phyloP scores from a whole-genome alignment of 92 coral and sea anemone genomes.

The Palythoa grandis region DNA sequence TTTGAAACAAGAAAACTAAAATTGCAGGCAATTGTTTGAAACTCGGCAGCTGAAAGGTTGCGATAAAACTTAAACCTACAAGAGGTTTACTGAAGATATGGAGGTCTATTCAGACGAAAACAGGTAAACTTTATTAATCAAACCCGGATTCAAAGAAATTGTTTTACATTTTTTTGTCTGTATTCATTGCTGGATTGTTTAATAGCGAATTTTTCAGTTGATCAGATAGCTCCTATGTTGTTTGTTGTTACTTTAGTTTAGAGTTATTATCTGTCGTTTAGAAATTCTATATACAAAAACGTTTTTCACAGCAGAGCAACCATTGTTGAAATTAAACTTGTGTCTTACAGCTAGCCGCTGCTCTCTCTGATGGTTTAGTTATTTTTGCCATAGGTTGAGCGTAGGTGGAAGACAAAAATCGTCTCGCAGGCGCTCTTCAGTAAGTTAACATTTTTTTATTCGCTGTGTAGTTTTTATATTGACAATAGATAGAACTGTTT shows the following conservation, averaged over 20 bases:
- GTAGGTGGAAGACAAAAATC: slow-evolving; percentile 78
- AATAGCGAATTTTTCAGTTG: no score
- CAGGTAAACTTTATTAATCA: slow-evolving; percentile 11
- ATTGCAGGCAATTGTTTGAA: neutral
- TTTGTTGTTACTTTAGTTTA: no score
- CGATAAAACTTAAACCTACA: neutral
- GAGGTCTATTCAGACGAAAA: slow-evolving; percentile 42
- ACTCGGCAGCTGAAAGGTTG: neutral
- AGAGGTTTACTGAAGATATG: slow-evolving; percentile 5
- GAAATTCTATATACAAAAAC: no score
- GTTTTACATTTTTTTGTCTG: no score
- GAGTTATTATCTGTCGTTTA: no score
- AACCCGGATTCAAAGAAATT: no score
- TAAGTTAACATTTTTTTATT: slow-evolving; percentile 44
- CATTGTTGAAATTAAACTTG: neutral
- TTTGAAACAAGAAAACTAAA: slow-evolving; percentile 8
- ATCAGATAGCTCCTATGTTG: no score
- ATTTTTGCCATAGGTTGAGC: slow-evolving; percentile 47
- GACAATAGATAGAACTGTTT: no score
- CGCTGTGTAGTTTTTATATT: no score
- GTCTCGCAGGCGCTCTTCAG: slow-evolving; percentile 76
- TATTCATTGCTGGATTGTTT: no score
- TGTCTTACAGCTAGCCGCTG: neutral
- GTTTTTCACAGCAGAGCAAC: no score
- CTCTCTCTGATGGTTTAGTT: neutral